phyloP scores from a whole-genome alignment of 2,797 vertebrate species.

The Phrynocephalus guinanensis region DNA sequence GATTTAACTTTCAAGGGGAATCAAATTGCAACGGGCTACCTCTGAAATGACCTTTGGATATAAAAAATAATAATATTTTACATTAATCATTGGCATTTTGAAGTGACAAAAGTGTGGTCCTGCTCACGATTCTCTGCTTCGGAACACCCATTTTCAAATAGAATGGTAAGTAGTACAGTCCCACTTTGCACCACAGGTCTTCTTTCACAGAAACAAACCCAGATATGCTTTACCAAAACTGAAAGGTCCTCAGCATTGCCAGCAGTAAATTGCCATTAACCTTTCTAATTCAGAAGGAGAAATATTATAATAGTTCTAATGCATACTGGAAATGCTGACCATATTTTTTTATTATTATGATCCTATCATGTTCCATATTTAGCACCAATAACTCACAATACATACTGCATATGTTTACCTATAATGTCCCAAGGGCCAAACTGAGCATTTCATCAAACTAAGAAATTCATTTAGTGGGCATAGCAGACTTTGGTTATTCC shows the following conservation, averaged over 20 bases:
- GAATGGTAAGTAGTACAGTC: background rate
- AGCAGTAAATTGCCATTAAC: background rate
- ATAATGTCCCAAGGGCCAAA: background rate
- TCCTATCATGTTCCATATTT: background rate
- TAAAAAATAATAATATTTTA: constrained; percentile 11
- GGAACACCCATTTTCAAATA: background rate
- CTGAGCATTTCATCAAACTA: background rate
- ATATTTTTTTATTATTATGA: background rate
- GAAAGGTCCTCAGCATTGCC: background rate
- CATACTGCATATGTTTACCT: background rate
- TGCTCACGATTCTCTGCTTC: background rate
- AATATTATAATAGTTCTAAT: background rate
- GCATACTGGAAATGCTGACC: background rate
- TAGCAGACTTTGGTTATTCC: constrained; percentile 7
- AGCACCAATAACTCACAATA: background rate
- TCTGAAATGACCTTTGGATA: background rate
- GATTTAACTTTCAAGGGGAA: background rate
- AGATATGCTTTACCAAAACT: background rate
- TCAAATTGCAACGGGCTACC: background rate
- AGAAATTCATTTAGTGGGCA: background rate
- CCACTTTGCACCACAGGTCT: background rate
- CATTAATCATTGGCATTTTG: constrained; percentile 17
- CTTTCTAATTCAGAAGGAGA: background rate
- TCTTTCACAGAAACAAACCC: background rate
- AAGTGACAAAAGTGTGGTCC: background rate